Conservation (phyloP, 2,888 invertebrate genomes). For the Callosobruchus maculatus region DNA sequence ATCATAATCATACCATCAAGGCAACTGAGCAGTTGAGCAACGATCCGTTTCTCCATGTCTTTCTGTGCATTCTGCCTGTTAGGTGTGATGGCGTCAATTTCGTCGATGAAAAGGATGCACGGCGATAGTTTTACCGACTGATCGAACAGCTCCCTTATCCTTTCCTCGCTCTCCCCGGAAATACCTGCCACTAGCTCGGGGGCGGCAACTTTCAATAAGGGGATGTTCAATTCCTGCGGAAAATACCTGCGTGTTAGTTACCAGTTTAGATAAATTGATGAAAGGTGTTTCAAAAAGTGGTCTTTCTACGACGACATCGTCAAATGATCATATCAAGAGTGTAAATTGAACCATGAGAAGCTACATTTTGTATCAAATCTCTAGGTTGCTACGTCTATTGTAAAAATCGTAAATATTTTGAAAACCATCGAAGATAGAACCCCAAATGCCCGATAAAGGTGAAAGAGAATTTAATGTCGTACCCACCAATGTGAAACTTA, state of each 20-base stretch:
- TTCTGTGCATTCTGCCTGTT: conserved; percentile 86
- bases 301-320: too few relatives aligned
- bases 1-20: conserved; percentile 75
- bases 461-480: too few relatives aligned
- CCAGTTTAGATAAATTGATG: too few relatives aligned
- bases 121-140: conserved; percentile 72
- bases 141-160: conserved; percentile 88
- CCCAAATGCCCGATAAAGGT: too few relatives aligned
- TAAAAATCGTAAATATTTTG: too few relatives aligned
- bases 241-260: background rate
- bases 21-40: conserved; percentile 85
- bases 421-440: too few relatives aligned
- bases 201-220: conserved; percentile 82
- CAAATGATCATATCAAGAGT: too few relatives aligned
- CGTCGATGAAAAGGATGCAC: conserved; percentile 90
- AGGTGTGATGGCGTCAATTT: conserved; percentile 94
- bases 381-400: too few relatives aligned
- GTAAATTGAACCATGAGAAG: too few relatives aligned
- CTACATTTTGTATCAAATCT: too few relatives aligned
- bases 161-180: conserved; percentile 93
- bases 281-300: too few relatives aligned
- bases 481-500: too few relatives aligned
- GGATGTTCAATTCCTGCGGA: conserved; percentile 72
- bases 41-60: conserved; percentile 95
- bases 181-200: conserved; percentile 92